Evolutionary conservation across 2,113 vertebrate species (phyloP), one percentile per base, ranked within the genome.

Genomic region (Polypterus bichir): DNA sequence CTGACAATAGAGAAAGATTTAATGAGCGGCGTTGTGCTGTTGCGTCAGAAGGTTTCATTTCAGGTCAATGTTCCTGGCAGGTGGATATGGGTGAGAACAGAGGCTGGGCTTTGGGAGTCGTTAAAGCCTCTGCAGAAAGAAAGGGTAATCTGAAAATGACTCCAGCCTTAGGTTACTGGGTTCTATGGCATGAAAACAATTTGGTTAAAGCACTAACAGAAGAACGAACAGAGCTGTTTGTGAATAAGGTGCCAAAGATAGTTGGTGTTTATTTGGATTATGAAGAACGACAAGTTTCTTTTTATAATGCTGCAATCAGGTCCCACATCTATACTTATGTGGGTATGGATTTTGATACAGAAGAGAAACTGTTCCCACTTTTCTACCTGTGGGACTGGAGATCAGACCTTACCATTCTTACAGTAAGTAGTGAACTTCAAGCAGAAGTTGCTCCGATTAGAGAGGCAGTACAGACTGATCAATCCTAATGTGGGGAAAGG

Each of bases 91-190:
- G 92, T 0, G 67, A 77, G 0, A 65, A 86, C 4, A 84, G 90
- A 0, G 92, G 92, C 62, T 97, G 93, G 94, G 83, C 91, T 10
- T 82, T 97, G 0, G 93, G 94, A 0, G 84, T 93, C 70, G 91
- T 88, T 64, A 79, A 64, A 0, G 91, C 86, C 6, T 93, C 91
- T 0, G 69, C 92, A 0, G 66, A 81, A 6, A 79, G 90, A 68
- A 89, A 84, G 65, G 83, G 82, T 55, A 85, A 79, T 71, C 69
- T 69, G 59, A 64, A 77, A 0, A 78, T 87, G 54, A 82, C 82
- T 78, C 77, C 77, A 0, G 70, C 72, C 5, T 73, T 76, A 0
- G 85, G 85, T 49, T 86, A 83, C 73, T 70, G 81, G 47, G 85
- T 77, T 49, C 76, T 87, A 46, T 74, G 85, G 6, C 73, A 86